phyloP scores from a whole-genome alignment of 1,140 invertebrate species.

The Propsilocerus akamusi region DNA sequence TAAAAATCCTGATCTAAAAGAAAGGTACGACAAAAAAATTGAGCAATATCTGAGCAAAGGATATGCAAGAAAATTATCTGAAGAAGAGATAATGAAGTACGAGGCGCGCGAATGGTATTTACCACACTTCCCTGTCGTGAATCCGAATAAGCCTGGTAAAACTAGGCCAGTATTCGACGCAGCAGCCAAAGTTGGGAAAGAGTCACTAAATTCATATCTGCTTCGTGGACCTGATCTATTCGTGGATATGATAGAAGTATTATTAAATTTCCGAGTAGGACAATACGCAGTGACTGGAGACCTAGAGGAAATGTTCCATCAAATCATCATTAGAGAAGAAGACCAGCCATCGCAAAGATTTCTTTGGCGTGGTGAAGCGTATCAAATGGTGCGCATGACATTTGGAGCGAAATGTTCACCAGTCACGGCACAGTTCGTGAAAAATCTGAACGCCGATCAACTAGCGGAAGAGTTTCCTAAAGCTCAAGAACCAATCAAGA shows the following conservation, averaged over 20 bases:
- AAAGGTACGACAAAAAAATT: too few species aligned
- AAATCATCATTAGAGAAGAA: constrained; percentile 10
- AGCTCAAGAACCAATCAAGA: constrained; percentile 13
- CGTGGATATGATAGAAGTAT: constrained; percentile 10
- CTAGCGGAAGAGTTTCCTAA: constrained; percentile 8
- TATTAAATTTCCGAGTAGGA: constrained; percentile 14
- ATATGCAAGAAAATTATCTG: constrained; percentile 7
- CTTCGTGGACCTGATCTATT: constrained; percentile 13
- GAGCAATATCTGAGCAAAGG: constrained; percentile 4
- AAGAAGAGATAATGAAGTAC: background rate
- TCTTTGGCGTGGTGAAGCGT: constrained; percentile 7
- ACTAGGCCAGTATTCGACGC: constrained; percentile 12
- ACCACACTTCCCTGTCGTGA: constrained; percentile 12
- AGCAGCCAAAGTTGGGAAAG: constrained; percentile 9
- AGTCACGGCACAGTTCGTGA: constrained; percentile 8
- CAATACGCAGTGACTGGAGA: constrained; percentile 13
- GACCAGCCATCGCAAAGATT: constrained; percentile 9
- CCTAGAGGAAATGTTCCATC: constrained; percentile 14
- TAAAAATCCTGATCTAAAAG: background rate
- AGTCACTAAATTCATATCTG: constrained; percentile 11
- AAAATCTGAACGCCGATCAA: constrained; percentile 12
- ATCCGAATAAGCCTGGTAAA: constrained; percentile 13
- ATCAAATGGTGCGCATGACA: constrained; percentile 6
- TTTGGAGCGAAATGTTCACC: constrained; percentile 9
- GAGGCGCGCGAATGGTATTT: constrained; percentile 11